Base-by-base conservation (phyloP, 2,113 vertebrate species). In the Neolamprologus modestus region DNA sequence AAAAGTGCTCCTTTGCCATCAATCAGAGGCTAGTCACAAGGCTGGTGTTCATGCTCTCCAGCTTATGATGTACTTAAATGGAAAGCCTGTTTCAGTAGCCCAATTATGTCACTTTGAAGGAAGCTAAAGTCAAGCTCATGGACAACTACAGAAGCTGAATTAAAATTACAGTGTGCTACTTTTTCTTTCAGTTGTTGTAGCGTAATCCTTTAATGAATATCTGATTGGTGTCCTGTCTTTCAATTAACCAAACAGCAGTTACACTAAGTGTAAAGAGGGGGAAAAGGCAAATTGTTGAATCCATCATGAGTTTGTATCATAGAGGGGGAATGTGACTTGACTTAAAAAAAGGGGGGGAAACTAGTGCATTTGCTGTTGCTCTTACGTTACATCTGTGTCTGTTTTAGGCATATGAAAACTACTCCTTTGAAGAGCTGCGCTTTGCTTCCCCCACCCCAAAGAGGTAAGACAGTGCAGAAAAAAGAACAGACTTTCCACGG, bases 391-490 rank as follows among this genome's bases (percentile, higher is more conserved):
- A 14, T 78, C 14, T 84, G 24, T 82, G 8, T 89, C 12, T 35
- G n/a, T 86, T 85, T 79, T 61, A 99, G 98, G 97, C 97, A 5
- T 99, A 99, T 93, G 99, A 99, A 96, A 99, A 97, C 95, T 99
- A 99, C 66, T 99, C 99, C 4, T 99, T 99, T 97, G 99, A 99
- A 95, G 99, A 99, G 90, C 96, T 99, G 21, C 98, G 99, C 50
- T 99, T 99, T 96, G 99, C 99, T 87, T 99, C 99, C 54, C 99
- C 99, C 50, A 99, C 98, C 82, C 99, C 99, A 85, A 99, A 99
- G 94, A 98, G 99, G 99, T 99, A 5, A 87, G 9, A 8, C 31
- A 1, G 31, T 78, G 9, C 8, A 79, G 45, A 57, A 42, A 53
- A 28, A 5, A 16, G 31, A 83, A 55, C 4, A 16, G 4, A 37